These are phyloP conservation scores for Sepioteuthis lessoniana DNA, from an alignment of 2,888 invertebrate species.

Conservation along the genomic window DNA sequence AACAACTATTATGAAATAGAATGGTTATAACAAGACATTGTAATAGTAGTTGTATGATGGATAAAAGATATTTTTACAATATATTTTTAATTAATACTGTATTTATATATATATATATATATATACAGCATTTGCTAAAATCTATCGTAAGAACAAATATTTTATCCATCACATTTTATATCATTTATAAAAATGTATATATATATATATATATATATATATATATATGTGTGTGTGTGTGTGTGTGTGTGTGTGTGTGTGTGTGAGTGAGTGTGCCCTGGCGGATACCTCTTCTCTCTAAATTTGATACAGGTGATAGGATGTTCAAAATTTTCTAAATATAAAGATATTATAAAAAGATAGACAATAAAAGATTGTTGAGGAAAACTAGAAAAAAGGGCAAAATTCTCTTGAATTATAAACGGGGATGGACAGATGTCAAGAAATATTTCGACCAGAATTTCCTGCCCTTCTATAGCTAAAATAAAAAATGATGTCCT, in stretches of 20 bases:
- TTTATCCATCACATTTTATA: background rate
- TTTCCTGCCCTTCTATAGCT: background rate
- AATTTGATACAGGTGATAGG: background rate
- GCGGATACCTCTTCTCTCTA: background rate
- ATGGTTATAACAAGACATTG: no score
- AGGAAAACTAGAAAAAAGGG: background rate
- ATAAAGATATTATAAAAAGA: no score
- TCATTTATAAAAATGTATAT: background rate
- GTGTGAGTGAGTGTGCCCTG: background rate
- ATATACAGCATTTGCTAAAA: no score
- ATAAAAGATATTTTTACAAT: no score
- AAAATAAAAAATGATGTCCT: background rate
- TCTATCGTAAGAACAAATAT: no score
- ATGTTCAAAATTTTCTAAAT: background rate
- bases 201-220: background rate
- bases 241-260: background rate
- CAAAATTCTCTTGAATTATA: background rate
- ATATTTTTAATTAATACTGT: no score
- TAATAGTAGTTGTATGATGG: no score
- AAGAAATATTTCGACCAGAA: background rate
- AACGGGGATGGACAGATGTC: background rate
- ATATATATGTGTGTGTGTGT: conserved; percentile 33
- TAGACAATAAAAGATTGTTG: background rate
- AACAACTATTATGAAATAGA: no score
- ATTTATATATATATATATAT: no score